phyloP scores from a whole-genome alignment of 2,797 vertebrate genomes.

The Stomatorhinus walkeri region DNA sequence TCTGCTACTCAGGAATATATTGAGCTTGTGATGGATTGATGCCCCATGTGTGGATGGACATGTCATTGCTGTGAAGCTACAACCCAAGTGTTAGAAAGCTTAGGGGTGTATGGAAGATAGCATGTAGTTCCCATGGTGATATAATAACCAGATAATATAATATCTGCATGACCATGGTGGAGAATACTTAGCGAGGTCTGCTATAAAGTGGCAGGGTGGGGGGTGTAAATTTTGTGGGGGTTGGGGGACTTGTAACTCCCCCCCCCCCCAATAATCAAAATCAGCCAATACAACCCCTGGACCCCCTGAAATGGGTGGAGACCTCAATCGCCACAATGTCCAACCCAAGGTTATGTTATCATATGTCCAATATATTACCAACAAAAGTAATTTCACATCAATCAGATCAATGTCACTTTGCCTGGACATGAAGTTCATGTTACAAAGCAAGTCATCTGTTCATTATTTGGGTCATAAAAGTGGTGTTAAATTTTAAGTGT shows the following conservation, averaged over 20 bases:
- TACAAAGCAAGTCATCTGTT: not conserved
- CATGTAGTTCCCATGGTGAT: slow-evolving; percentile 13
- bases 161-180: slow-evolving; percentile 18
- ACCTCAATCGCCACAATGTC: not conserved
- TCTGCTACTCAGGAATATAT: not conserved
- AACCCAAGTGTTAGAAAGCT: not conserved
- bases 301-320: not conserved
- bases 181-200: not conserved
- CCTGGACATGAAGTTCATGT: not conserved
- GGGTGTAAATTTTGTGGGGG: not conserved
- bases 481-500: not conserved
- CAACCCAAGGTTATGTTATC: not conserved
- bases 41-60: not conserved
- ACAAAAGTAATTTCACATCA: not conserved
- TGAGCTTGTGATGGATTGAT: not conserved
- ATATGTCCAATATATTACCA: not conserved
- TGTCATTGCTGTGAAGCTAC: not conserved
- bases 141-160: slow-evolving; percentile 5
- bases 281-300: not conserved
- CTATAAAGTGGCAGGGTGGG: not conserved
- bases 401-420: not conserved
- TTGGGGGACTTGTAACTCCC: not conserved
- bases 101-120: not conserved
- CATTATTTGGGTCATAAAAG: not conserved
- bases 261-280: not conserved